A percentile compares a stretch with the other conserved stretches of the same genome.
These are phyloP conservation scores for Cerceris ruficornis DNA, from an alignment of 2,888 invertebrate species.

Conservation along the genomic window DNA sequence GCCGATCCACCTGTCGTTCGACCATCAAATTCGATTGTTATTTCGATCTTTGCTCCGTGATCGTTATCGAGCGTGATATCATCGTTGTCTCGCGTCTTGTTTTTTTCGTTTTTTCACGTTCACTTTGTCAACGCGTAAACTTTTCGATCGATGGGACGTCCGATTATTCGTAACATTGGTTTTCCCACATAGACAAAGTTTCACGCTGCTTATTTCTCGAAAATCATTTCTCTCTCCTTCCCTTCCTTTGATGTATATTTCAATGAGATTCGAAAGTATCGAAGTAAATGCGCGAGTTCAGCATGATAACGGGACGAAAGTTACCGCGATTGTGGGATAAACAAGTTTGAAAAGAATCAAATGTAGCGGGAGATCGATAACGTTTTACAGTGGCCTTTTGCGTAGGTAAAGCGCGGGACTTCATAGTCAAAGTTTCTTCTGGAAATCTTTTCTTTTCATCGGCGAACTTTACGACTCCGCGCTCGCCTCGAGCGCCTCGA, in stretches of 20 bases:
- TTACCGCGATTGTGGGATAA: neutral
- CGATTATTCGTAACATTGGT: too few relatives aligned
- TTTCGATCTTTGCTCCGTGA: constrained; percentile 41
- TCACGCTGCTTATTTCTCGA: too few relatives aligned
- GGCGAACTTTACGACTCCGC: constrained; percentile 48
- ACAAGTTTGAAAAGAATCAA: constrained; percentile 34
- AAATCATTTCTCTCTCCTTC: too few relatives aligned
- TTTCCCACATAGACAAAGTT: too few relatives aligned
- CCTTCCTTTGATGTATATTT: too few relatives aligned
- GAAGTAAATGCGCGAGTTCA: neutral
- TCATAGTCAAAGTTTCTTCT: constrained; percentile 46
- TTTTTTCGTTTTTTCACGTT: neutral
- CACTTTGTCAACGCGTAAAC: too few relatives aligned
- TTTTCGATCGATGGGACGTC: too few relatives aligned
- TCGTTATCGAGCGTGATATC: neutral
- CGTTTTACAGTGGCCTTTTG: constrained; percentile 24
- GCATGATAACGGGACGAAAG: neutral
- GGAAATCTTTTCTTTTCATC: constrained; percentile 51
- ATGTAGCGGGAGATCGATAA: constrained; percentile 53
- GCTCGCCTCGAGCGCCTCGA: constrained; percentile 19
- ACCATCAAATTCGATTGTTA: constrained; percentile 39
- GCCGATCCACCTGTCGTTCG: constrained; percentile 65
- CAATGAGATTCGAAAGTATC: too few relatives aligned
- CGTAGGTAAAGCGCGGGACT: constrained; percentile 42
- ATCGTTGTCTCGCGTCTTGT: neutral